phyloP scores from a whole-genome alignment of 1,140 invertebrate species.

The Drosophila malerkotliana region DNA sequence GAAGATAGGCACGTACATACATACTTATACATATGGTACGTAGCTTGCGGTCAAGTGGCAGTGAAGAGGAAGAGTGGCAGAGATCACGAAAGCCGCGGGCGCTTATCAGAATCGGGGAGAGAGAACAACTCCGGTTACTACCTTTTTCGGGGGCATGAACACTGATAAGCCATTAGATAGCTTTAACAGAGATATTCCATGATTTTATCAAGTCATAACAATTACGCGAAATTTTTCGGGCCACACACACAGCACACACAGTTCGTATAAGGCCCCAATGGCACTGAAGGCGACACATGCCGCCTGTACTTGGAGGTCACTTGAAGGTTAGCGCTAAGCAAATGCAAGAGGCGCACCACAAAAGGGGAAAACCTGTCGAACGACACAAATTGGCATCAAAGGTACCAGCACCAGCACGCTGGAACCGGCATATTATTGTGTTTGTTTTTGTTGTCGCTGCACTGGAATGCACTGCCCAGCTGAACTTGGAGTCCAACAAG shows the following conservation, averaged over 20 bases:
- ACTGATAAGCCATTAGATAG: slow-evolving; percentile 9
- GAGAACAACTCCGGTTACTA: background rate
- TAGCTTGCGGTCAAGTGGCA: background rate
- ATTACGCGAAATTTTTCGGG: slow-evolving; percentile 20
- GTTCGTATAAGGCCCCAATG: slow-evolving; percentile 20
- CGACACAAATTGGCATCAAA: slow-evolving; percentile 26
- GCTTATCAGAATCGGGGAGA: slow-evolving; percentile 23
- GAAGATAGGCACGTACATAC: background rate
- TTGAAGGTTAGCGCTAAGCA: slow-evolving; percentile 73
- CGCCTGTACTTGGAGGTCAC: slow-evolving; percentile 52
- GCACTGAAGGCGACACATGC: slow-evolving; percentile 30
- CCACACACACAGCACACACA: slow-evolving; percentile 17
- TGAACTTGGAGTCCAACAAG: slow-evolving; percentile 20
- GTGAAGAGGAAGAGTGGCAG: background rate
- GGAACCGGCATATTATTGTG: slow-evolving; percentile 46
- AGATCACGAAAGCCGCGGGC: background rate
- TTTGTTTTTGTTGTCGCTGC: slow-evolving; percentile 41
- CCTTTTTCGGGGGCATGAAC: background rate
- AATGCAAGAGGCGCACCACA: slow-evolving; percentile 25
- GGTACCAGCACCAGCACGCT: slow-evolving; percentile 4
- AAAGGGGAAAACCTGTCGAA: slow-evolving; percentile 49
- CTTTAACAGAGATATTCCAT: background rate
- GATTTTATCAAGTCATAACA: slow-evolving; percentile 9
- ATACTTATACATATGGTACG: background rate
- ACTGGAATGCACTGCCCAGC: slow-evolving; percentile 48